Evolutionary conservation across 2,113 vertebrate species (phyloP), one percentile per base, ranked within the genome.

Genomic region (Entelurus aequoreus): DNA sequence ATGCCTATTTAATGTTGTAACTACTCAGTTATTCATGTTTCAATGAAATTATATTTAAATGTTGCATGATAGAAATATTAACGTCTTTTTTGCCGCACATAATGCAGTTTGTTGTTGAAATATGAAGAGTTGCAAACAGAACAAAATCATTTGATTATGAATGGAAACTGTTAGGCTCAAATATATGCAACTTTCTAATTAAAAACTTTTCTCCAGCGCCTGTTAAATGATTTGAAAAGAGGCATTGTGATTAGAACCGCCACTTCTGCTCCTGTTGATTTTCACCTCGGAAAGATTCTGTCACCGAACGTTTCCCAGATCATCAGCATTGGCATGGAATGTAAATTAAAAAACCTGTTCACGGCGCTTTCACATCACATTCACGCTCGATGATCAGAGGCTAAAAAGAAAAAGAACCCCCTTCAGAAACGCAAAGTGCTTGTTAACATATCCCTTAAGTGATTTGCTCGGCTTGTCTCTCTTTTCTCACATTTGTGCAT

Each of bases 391-490:
- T 84, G 61, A 79, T 65, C 66, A 65, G 64, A 72, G 42, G 54
- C 48, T 68, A 52, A 44, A 61, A 71, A 65, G 52, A 58, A 71
- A 51, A 57, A 57, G 11, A 57, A 57, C n/a, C 40, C n/a, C 60
- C 46, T 65, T 68, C 49, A 71, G 53, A 66, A 69, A 68, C 42
- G 61, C 59, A 66, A 67, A 72, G 48, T 69, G 66, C 52, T 77
- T 19, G 54, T 69, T 76, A 76, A 38, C 62, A 49, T 69, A 66
- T 69, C 70, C 60, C 74, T 60, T 44, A 35, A 49, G 60, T 62
- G 66, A 70, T 71, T 78, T 67, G n/a, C 70, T 74, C 62, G 60
- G 61, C 59, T 72, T 63, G 62, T 68, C 44, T 70, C 53, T 28
- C 51, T 37, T 11, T 48, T 73, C 57, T 13, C 38, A 10, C 48